Percentiles rank a stretch among this genome's conserved stretches.
Evolutionary conservation across 2,113 vertebrate species (phyloP).

Genomic region (Archocentrus centrarchus): DNA sequence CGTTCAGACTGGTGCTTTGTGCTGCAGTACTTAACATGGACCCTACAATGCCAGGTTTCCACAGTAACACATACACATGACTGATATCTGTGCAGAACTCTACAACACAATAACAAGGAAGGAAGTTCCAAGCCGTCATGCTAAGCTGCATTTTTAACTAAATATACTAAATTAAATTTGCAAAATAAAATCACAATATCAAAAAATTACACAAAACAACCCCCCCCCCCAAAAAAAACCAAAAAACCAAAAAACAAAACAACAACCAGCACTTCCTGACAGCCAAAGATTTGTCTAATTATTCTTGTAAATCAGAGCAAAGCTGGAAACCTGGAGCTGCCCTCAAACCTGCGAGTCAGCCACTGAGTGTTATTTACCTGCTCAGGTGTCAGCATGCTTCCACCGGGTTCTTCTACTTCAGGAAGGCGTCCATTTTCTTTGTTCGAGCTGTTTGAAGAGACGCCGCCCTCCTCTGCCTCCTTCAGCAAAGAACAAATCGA

Average conservation of each 20-base stretch:
- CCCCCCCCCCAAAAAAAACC: not conserved
- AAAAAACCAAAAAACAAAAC: not conserved
- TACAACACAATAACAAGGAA: too few relatives aligned
- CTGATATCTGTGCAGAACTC: too few relatives aligned
- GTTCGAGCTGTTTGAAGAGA: not conserved
- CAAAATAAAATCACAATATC: not conserved
- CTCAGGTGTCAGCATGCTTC: not conserved
- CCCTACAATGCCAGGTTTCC: too few relatives aligned
- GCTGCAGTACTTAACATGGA: too few relatives aligned
- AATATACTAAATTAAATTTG: too few relatives aligned
- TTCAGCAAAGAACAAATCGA: conserved; percentile 35
- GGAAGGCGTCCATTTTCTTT: conserved; percentile 37
- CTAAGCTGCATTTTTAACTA: too few relatives aligned
- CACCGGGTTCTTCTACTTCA: conserved; percentile 62
- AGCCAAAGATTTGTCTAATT: not conserved
- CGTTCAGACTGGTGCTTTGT: too few relatives aligned
- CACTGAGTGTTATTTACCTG: conserved; percentile 25
- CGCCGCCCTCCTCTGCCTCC: conserved; percentile 32
- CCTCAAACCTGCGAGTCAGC: not conserved
- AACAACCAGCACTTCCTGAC: not conserved
- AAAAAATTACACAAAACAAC: too few relatives aligned
- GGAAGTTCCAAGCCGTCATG: too few relatives aligned
- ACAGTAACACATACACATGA: too few relatives aligned
- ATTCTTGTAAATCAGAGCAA: too few relatives aligned
- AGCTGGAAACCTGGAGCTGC: not conserved